phyloP scores from a whole-genome alignment of 2,888 invertebrate genomes.

The Aphodius granarius region DNA sequence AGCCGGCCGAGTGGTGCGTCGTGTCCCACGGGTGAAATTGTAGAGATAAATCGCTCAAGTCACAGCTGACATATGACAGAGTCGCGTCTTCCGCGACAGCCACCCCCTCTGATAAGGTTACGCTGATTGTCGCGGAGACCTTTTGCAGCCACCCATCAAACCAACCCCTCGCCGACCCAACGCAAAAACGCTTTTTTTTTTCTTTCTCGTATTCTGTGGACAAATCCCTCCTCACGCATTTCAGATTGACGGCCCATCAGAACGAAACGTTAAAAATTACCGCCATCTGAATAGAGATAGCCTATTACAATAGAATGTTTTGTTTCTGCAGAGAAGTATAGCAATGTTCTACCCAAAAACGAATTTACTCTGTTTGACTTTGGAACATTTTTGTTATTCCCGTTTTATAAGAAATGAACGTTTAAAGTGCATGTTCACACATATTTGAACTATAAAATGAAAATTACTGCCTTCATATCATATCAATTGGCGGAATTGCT shows the following conservation, averaged over 20 bases:
- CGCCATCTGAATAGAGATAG: slow-evolving; percentile 19
- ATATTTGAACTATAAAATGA: no score
- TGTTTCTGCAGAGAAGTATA: neutral
- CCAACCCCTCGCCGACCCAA: neutral
- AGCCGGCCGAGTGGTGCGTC: slow-evolving; percentile 44
- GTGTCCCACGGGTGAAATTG: slow-evolving; percentile 48
- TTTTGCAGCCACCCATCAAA: slow-evolving; percentile 1
- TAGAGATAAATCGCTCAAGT: slow-evolving; percentile 51
- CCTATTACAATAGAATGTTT: slow-evolving; percentile 5
- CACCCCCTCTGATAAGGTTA: slow-evolving; percentile 24
- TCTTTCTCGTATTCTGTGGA: neutral
- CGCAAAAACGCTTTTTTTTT: neutral
- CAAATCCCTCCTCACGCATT: slow-evolving; percentile 25
- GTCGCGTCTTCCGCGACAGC: slow-evolving; percentile 29
- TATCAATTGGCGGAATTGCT: no score
- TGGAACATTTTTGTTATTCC: no score
- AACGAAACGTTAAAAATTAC: slow-evolving; percentile 30
- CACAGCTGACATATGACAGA: slow-evolving; percentile 52
- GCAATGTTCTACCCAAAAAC: no score
- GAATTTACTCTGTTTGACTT: no score
- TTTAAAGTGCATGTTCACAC: no score
- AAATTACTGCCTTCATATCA: no score
- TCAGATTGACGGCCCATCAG: slow-evolving; percentile 30
- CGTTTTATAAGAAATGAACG: no score
- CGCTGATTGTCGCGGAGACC: slow-evolving; percentile 22